Evolutionary conservation across 2,797 vertebrate species (phyloP), one percentile per base, ranked within the genome.

Genomic region (Remorina albescens): DNA sequence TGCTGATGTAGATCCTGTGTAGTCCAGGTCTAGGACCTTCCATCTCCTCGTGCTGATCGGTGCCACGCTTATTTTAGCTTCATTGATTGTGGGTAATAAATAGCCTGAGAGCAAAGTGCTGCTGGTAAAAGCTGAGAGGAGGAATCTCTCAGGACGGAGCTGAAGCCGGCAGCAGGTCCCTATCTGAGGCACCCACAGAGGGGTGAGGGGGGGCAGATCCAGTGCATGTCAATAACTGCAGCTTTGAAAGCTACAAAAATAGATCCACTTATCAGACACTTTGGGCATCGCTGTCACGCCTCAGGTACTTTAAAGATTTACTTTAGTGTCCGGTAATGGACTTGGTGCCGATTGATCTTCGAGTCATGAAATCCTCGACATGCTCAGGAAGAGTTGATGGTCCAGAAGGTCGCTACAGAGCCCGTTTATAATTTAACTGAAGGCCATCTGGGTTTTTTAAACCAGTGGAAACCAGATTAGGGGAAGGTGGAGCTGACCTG

Each of bases 61-160:
- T 55, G 72, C 63, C 53, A 0, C 18, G 42, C 82, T 89, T 94
- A 92, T 92, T 94, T 91, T 90, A 92, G 89, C 85, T 80, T 36
- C 69, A 88, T 93, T 79, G 87, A 86, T 92, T 55, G 63, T 55
- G 67, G 53, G 84, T 79, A 86, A 88, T 90, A 92, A 90, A 91
- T 91, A 91, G 86, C 86, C 21, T 13, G 36, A 80, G 74, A 62
- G 79, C 30, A 0, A 42, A 76, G 87, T 55, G 81, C 86, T 91
- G 87, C 87, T 91, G 74, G 86, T 91, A 90, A 91, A 79, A 78
- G 88, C 84, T 26, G 59, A 59, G 44, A 37, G 71, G 41, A 70
- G 71, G 10, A 57, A 66, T 66, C 70, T 88, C 60, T 25, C 2
- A 6, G 81, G 74, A 64, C 34, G 55, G 54, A 39, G 62, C 71